phyloP scores from a whole-genome alignment of 2,113 vertebrate species.

The Origma solitaria region DNA sequence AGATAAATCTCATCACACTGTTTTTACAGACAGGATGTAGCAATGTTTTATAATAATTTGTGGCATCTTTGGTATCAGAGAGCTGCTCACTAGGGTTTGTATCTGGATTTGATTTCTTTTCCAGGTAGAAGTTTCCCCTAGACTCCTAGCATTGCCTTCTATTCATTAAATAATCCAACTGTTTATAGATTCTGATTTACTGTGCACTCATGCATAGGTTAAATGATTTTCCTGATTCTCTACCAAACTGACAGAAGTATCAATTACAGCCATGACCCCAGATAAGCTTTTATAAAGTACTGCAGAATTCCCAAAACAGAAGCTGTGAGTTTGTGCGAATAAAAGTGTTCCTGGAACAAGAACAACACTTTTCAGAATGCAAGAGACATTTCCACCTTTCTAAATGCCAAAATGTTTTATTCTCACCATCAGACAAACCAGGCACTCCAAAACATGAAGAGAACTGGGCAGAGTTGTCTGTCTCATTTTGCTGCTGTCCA shows the following conservation, averaged over 20 bases:
- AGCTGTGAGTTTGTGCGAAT: neutral
- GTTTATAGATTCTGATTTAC: neutral
- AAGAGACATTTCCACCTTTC: neutral
- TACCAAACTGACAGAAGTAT: neutral
- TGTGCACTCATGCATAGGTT: neutral
- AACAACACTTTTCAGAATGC: neutral
- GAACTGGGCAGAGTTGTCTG: neutral
- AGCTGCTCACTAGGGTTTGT: neutral
- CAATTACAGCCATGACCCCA: neutral
- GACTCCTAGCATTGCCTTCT: neutral
- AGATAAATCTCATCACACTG: neutral
- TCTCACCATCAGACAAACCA: neutral
- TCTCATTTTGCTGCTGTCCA: conserved; percentile 44
- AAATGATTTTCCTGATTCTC: neutral
- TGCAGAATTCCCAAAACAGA: neutral
- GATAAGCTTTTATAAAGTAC: neutral
- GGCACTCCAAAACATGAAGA: neutral
- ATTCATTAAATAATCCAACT: neutral
- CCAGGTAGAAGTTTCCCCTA: neutral
- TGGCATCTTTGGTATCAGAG: neutral
- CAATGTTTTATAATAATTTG: neutral
- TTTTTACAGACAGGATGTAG: neutral
- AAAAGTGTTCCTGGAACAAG: neutral
- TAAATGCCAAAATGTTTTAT: conserved; percentile 50
- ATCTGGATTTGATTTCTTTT: conserved; percentile 44